Evolutionary conservation across 2,888 invertebrate species (phyloP), one percentile per base, ranked within the genome.

Genomic region (Achlya flavicornis): DNA sequence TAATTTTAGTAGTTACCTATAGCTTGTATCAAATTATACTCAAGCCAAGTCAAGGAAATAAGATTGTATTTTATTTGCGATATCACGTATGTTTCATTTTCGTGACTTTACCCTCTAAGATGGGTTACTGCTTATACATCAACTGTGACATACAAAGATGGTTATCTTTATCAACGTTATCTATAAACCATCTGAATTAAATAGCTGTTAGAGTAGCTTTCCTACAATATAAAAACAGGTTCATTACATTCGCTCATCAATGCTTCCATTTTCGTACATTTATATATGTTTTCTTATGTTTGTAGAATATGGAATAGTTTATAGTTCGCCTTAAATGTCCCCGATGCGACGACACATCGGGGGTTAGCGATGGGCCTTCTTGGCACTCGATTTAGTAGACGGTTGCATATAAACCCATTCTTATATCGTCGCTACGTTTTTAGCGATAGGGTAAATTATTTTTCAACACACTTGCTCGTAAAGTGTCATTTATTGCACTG

Each of bases 291-390:
- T 53, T 16, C 10, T 16, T n/a, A n/a, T 19, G n/a, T 53, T n/a
- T 16, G 63, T 53, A 62, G 64, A 41, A 33, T 59, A 46, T 62
- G n/a, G 11, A 35, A 61, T 38, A 63, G 61, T 59, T 41, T 32
- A 62, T 48, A 60, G 48, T 61, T 58, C 35, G 61, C 35, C 62
- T 53, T 66, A 70, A 66, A 68, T 69, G 64, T 68, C 63, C 59
- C 60, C 35, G 61, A 63, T 63, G 67, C 53, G n/a, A n/a, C n/a
- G 46, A 53, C 53, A 10, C 53, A 10, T 19, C 53, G 53, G 53
- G 53, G 53, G 53, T n/a, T 48, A 16, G 8, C 48, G 16, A n/a
- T 6, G 2, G 48, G 1, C 7, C 53, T n/a, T 19, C 53, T 53
- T 8, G n/a, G 10, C 53, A 10, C 53, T 10, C 16, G 19, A 53